Conservation (phyloP, 1,140 invertebrate species). For the Drosophila pachea region DNA sequence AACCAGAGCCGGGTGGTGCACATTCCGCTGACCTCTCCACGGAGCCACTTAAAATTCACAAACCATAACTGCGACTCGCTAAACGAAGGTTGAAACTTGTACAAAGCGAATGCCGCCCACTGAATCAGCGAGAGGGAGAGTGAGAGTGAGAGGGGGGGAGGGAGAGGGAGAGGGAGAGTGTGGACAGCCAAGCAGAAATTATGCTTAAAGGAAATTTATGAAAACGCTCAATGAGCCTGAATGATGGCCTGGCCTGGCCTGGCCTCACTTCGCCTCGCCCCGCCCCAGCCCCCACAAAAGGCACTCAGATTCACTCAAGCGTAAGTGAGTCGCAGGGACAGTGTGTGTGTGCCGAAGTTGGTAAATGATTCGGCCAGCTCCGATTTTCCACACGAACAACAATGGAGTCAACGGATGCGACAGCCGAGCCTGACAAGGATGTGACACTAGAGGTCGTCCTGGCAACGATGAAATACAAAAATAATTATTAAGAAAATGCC, state of each 20-base stretch:
- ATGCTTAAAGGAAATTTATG: constrained; percentile 71
- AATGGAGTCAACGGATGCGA: constrained; percentile 48
- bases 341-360: constrained; percentile 19
- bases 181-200: constrained; percentile 45
- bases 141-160: neutral
- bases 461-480: constrained; percentile 66
- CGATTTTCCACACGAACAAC: constrained; percentile 73
- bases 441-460: constrained; percentile 73
- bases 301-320: constrained; percentile 59
- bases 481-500: constrained; percentile 68
- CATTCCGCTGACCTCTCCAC: neutral
- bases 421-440: constrained; percentile 68
- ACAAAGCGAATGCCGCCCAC: constrained; percentile 49
- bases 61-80: constrained; percentile 69
- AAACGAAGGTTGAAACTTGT: constrained; percentile 67
- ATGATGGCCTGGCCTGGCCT: constrained; percentile 16
- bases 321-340: constrained; percentile 56
- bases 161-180: neutral
- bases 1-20: constrained; percentile 1
- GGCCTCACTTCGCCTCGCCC: neutral
- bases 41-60: constrained; percentile 65
- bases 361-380: constrained; percentile 43
- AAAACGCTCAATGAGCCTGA: constrained; percentile 77
- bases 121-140: constrained; percentile 2
- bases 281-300: constrained; percentile 17